Evolutionary conservation across 64 coral and sea anemone genomes (phyloP).

Genomic region (Hydrozoanthus tunicans): DNA sequence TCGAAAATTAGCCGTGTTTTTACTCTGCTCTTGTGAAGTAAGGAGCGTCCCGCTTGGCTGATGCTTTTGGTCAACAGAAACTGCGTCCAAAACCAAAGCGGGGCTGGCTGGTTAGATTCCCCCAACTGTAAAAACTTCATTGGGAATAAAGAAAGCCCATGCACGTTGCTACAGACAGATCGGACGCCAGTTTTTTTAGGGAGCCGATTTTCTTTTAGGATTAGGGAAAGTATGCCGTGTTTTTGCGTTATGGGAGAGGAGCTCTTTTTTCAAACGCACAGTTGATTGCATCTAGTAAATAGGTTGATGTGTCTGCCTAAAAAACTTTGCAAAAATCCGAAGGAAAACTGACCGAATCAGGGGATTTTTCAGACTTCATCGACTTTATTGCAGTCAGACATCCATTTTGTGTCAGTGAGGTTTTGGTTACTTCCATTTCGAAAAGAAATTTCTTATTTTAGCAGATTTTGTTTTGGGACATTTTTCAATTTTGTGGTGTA

Average conservation of each 20-base stretch:
- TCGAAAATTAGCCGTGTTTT: no score
- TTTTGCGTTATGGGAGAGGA: background rate
- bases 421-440: slow-evolving; percentile 8
- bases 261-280: slow-evolving; percentile 22
- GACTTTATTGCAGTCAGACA: slow-evolving; percentile 17
- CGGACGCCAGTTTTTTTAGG: background rate
- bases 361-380: background rate
- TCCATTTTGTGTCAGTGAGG: background rate
- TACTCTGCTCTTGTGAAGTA: no score
- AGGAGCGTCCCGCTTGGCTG: no score
- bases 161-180: no score
- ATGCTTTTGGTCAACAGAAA: no score
- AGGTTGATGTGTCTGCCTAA: slow-evolving; percentile 7
- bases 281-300: background rate
- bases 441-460: background rate
- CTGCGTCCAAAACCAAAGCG: no score
- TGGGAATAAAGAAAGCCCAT: no score
- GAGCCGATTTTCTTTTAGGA: background rate
- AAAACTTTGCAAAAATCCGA: slow-evolving; percentile 25
- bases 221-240: slow-evolving; percentile 2
- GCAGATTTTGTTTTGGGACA: slow-evolving; percentile 3
- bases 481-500: background rate
- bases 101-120: no score
- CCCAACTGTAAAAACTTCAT: no score
- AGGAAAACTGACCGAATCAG: background rate